Conservation (phyloP, 2,888 invertebrate genomes). For the Sesia apiformis region DNA sequence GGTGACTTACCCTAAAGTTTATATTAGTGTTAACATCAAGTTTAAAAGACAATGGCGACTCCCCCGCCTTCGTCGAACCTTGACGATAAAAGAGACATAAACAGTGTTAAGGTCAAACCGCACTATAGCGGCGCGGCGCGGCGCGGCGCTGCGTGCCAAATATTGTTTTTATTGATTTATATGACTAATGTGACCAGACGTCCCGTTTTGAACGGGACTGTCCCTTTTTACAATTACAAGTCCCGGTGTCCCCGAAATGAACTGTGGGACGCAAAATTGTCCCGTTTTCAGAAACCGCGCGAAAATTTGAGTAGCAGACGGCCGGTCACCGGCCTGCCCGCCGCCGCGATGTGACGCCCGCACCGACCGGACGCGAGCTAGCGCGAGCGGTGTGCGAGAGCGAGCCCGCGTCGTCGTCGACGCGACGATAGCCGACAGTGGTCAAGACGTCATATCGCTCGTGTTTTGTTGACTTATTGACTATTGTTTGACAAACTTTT, state of each 20-base stretch:
- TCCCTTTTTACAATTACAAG: slow-evolving; percentile 6
- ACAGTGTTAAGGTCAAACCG: too few relatives aligned
- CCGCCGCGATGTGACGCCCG: not conserved
- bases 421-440: not conserved
- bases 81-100: too few relatives aligned
- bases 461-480: not conserved
- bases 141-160: too few relatives aligned
- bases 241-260: slow-evolving; percentile 5
- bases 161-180: too few relatives aligned
- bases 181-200: slow-evolving; percentile 1
- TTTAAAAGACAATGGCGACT: too few relatives aligned
- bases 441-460: too few relatives aligned
- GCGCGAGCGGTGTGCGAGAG: not conserved
- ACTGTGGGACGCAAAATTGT: not conserved
- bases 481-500: too few relatives aligned
- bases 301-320: not conserved
- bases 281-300: not conserved
- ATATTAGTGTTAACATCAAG: too few relatives aligned
- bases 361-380: not conserved
- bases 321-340: not conserved
- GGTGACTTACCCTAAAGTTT: too few relatives aligned
- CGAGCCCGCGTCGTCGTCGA: not conserved
- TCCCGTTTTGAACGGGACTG: slow-evolving; percentile 8
- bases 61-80: too few relatives aligned
- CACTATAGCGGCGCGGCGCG: too few relatives aligned